phyloP scores from a whole-genome alignment of 2,113 vertebrate genomes.

The Colossoma macropomum region DNA sequence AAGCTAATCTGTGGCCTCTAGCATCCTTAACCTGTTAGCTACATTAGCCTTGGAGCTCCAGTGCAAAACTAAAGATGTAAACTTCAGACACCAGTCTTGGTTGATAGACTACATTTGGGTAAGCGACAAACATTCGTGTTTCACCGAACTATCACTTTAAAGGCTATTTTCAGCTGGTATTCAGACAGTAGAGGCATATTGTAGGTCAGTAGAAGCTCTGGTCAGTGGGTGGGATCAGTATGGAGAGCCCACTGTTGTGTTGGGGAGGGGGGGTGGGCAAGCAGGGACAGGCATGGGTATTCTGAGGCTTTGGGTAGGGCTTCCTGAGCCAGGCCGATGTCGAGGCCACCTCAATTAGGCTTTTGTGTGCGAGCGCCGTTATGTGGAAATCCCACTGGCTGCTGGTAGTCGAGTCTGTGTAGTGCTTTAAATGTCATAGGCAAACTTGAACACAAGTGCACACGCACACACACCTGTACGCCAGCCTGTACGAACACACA shows the following conservation, averaged over 20 bases:
- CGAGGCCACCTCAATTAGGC: conserved; percentile 38
- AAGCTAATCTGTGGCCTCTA: too few species aligned
- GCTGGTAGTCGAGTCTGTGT: conserved; percentile 1
- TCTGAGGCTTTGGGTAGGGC: conserved; percentile 50
- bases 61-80: too few species aligned
- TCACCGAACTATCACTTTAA: background rate
- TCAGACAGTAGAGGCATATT: conserved; percentile 9
- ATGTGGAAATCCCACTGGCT: conserved; percentile 32
- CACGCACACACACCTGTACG: background rate
- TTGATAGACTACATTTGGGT: too few species aligned
- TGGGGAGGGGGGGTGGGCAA: conserved; percentile 4
- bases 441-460: background rate
- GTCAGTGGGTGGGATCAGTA: conserved; percentile 29
- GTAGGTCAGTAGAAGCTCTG: background rate
- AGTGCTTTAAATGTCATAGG: conserved; percentile 24
- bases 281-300: conserved; percentile 38
- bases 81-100: background rate
- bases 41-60: too few species aligned
- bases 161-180: conserved; percentile 13
- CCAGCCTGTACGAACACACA: background rate
- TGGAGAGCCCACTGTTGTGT: background rate
- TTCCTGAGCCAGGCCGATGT: conserved; percentile 47
- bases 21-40: too few species aligned
- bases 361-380: conserved; percentile 47
- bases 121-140: background rate